These are phyloP conservation scores for Melanogrammus aeglefinus DNA, from an alignment of 2,797 vertebrate genomes.

Conservation along the genomic window DNA sequence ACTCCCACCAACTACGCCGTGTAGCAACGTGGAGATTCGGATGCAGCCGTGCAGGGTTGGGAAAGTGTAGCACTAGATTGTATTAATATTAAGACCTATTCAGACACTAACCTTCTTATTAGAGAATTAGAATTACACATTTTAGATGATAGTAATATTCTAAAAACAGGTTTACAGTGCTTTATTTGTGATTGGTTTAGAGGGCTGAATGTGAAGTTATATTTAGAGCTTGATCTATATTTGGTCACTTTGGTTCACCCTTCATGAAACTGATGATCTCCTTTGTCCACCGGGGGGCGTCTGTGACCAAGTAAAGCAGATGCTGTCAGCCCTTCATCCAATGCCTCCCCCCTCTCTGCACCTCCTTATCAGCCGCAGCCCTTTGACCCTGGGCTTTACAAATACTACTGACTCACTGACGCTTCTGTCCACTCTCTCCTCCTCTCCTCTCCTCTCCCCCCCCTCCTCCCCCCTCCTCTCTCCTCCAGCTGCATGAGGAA, in stretches of 20 bases:
- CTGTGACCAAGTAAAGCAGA: not conserved
- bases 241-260: too few relatives aligned
- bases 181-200: too few relatives aligned
- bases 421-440: not conserved
- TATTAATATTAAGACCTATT: too few relatives aligned
- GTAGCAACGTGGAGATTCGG: not conserved
- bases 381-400: not conserved
- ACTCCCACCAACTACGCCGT: not conserved
- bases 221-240: too few relatives aligned
- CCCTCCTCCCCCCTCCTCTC: not conserved
- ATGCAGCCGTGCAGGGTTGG: not conserved
- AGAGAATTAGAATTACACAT: too few relatives aligned
- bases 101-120: too few relatives aligned
- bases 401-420: not conserved
- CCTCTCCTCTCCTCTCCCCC: too few relatives aligned
- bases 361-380: not conserved
- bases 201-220: too few relatives aligned
- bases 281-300: not conserved
- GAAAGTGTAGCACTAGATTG: too few relatives aligned
- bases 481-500: slow-evolving; percentile 83
- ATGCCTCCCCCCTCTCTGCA: not conserved
- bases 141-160: too few relatives aligned
- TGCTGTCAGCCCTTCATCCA: not conserved
- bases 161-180: too few relatives aligned
- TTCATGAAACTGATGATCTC: not conserved